Percentiles rank a stretch among this genome's conserved stretches.
These are phyloP conservation scores for Sturnira hondurensis DNA, from an alignment of 2,113 vertebrate species.

Conservation along the genomic window DNA sequence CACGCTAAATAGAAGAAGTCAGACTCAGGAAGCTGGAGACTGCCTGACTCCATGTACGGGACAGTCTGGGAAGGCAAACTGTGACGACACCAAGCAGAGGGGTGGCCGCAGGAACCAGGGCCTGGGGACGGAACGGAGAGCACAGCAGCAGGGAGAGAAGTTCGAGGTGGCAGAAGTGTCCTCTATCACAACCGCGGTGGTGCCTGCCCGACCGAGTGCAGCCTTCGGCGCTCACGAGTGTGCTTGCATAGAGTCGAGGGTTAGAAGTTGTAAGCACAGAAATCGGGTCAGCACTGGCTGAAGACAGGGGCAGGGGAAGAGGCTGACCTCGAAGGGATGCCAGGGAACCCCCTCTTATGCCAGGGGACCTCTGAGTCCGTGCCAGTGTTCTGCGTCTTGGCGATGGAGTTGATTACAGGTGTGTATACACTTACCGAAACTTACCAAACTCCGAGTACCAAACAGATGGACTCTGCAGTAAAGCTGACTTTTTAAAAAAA, in stretches of 20 bases:
- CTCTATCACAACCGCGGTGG: too few species aligned
- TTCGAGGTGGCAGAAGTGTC: background rate
- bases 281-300: background rate
- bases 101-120: background rate
- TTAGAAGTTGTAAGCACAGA: background rate
- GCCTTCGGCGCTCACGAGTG: background rate
- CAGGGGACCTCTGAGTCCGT: background rate
- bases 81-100: background rate
- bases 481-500: background rate
- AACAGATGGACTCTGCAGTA: background rate
- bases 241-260: too few species aligned
- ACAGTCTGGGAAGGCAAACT: background rate
- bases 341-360: fast-evolving
- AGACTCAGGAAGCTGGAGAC: too few species aligned
- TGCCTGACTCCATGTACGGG: background rate
- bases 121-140: fast-evolving
- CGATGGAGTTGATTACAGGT: background rate
- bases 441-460: background rate
- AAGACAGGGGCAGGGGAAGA: background rate
- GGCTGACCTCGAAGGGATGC: fast-evolving
- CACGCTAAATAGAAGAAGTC: too few species aligned
- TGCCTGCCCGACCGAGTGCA: too few species aligned
- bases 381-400: background rate
- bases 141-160: too few species aligned
- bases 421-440: background rate